Evolutionary conservation across 1,140 invertebrate genomes (phyloP).

Genomic region (Brachionus calyciflorus): DNA sequence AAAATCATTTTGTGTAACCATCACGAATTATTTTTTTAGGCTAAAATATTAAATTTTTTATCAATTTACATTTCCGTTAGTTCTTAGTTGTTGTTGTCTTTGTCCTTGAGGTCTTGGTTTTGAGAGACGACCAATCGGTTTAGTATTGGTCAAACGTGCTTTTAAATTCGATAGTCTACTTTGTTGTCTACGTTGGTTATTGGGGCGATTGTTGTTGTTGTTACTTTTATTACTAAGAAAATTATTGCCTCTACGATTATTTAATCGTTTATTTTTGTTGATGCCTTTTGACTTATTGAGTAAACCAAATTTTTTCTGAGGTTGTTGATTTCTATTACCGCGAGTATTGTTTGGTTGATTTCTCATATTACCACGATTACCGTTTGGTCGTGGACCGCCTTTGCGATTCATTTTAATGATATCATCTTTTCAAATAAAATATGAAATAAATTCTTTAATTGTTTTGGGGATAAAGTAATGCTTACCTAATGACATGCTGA

Average conservation of each 20-base stretch:
- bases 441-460: neutral
- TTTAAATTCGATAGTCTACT: neutral
- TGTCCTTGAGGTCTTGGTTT: neutral
- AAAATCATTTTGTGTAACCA: too few species aligned
- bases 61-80: neutral
- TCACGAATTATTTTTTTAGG: too few species aligned
- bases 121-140: too few species aligned
- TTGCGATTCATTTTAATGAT: constrained; percentile 21
- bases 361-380: neutral
- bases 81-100: neutral
- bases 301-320: neutral
- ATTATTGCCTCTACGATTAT: neutral
- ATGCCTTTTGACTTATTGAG: neutral
- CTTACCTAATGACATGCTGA: constrained; percentile 45
- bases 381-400: neutral
- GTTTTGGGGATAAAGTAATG: neutral
- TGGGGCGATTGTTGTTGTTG: neutral
- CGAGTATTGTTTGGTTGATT: neutral
- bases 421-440: neutral
- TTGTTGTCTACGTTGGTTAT: neutral
- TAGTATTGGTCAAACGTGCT: too few species aligned
- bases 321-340: neutral
- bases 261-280: neutral
- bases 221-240: neutral
- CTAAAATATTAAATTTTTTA: too few species aligned